Percentiles rank a stretch among this genome's conserved stretches.
Evolutionary conservation across 2,797 vertebrate species (phyloP).

Genomic region (Jordanella pulchra): DNA sequence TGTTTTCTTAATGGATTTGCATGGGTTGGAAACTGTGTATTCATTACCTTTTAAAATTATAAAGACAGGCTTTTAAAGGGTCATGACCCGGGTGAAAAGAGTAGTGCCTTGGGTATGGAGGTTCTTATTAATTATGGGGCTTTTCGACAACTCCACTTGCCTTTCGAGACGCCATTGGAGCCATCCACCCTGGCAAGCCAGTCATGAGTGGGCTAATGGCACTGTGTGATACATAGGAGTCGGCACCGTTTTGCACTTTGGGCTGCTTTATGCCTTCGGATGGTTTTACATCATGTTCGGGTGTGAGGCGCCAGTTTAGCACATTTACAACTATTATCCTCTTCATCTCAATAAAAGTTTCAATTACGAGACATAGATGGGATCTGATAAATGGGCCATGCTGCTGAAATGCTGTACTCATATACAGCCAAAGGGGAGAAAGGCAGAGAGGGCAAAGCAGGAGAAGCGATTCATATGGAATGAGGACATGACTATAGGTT

Average conservation of each 20-base stretch:
- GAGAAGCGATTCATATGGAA: constrained; percentile 44
- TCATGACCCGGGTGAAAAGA: constrained; percentile 18
- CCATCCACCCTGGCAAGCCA: constrained; percentile 10
- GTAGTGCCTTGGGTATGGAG: constrained; percentile 33
- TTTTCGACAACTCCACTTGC: constrained; percentile 41
- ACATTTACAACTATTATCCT: constrained; percentile 74
- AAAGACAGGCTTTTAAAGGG: constrained; percentile 37
- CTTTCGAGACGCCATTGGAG: constrained; percentile 11
- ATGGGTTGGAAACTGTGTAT: constrained; percentile 23
- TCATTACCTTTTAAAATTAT: constrained; percentile 35
- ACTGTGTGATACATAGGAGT: constrained; percentile 49
- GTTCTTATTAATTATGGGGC: constrained; percentile 50
- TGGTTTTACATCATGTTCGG: constrained; percentile 65
- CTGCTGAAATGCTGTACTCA: constrained; percentile 58
- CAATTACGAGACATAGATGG: constrained; percentile 69
- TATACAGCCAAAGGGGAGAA: constrained; percentile 26
- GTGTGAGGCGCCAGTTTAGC: constrained; percentile 51
- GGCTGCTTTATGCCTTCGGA: constrained; percentile 61
- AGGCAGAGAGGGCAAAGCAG: constrained; percentile 6
- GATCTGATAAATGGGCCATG: constrained; percentile 69
- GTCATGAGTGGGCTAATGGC: constrained; percentile 51
- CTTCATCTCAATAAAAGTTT: constrained; percentile 78
- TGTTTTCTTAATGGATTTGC: constrained; percentile 33
- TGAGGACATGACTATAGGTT: constrained; percentile 21
- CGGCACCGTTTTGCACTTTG: constrained; percentile 58